Percentiles rank a stretch among this genome's conserved stretches.
Conservation (phyloP, 1,140 invertebrate species). For the Drosophila lacteicornis region DNA sequence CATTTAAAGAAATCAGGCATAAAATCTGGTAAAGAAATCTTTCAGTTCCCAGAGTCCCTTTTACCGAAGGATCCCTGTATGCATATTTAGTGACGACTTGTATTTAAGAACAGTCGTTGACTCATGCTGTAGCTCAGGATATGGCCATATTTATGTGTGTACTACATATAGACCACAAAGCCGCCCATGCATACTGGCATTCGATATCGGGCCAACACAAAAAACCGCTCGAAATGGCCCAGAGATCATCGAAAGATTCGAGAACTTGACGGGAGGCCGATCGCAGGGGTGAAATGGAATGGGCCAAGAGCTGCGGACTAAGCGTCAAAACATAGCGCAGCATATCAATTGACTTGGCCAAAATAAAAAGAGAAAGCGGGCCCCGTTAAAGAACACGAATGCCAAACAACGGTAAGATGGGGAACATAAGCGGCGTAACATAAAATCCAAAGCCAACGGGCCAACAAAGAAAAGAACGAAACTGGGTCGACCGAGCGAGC, state of each 20-base stretch:
- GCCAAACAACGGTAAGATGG: slow-evolving; percentile 65
- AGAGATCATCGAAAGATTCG: slow-evolving; percentile 47
- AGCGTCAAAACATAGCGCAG: slow-evolving; percentile 64
- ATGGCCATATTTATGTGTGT: neutral
- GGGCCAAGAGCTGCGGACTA: slow-evolving; percentile 10
- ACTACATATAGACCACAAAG: slow-evolving; percentile 10
- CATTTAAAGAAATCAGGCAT: too few species aligned
- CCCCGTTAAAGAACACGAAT: slow-evolving; percentile 75
- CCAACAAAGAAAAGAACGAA: slow-evolving; percentile 75
- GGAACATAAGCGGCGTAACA: slow-evolving; percentile 40
- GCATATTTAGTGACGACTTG: neutral
- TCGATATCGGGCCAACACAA: slow-evolving; percentile 22
- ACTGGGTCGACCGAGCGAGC: slow-evolving; percentile 64
- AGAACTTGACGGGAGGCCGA: slow-evolving; percentile 39
- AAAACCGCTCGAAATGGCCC: slow-evolving; percentile 10
- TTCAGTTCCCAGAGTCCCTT: too few species aligned
- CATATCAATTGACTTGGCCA: slow-evolving; percentile 79
- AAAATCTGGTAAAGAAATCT: too few species aligned
- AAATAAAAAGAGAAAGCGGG: slow-evolving; percentile 80
- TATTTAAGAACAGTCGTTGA: slow-evolving; percentile 12
- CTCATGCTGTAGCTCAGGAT: slow-evolving; percentile 10
- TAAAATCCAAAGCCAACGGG: slow-evolving; percentile 37
- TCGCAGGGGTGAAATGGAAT: slow-evolving; percentile 4
- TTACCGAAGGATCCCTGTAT: neutral
- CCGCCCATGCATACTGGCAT: slow-evolving; percentile 9